Evolutionary conservation across 37 sponge, comb jelly and placozoan species (phyloP), one percentile per base, ranked within the genome.

Genomic region (Spongilla lacustris): DNA sequence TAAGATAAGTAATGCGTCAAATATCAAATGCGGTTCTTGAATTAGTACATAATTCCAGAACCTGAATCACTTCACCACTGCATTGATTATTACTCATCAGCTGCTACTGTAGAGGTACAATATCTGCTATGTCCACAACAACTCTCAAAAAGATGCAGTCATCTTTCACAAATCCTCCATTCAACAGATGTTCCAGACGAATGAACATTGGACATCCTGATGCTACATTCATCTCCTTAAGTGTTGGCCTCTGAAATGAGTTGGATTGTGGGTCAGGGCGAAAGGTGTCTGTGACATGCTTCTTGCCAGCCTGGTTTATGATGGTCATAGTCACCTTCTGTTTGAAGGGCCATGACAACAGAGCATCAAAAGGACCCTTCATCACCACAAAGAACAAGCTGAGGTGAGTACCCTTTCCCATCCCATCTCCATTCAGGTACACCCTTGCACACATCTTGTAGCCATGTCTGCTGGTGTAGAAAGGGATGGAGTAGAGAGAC

Each of bases 391-490:
- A 93, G 80, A 93, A 93, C 78, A 93, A 82, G 66, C 87, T 86
- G 75, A 93, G 50, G 82, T 93, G 90, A 24, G 90, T 86, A 22
- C 67, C 77, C 50, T 89, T 93, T 21, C 93, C 93, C 75, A 89
- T 24, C 17, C 93, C 93, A 67, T 93, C 93, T 14, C 93, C 93
- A 78, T 93, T 93, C 33, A 89, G 66, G 58, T 93, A 93, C 33
- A 89, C 73, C 30, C 93, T 75, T 19, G 85, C 90, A 71, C 93
- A 93, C 93, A 93, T 93, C 80, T 93, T 93, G 84, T 93, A 93
- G 3, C 93, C 93, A 27, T 83, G 83, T 24, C 83, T 81, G 12
- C 80, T 71, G 21, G 93, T 86, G 80, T 93, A 93, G 36, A 93
- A 93, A 10, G 93, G 93, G 38, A 87, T 81, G 26, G 90, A 89